These are phyloP conservation scores for Scolopax rusticola DNA, from an alignment of 2,797 vertebrate species.

Conservation along the genomic window DNA sequence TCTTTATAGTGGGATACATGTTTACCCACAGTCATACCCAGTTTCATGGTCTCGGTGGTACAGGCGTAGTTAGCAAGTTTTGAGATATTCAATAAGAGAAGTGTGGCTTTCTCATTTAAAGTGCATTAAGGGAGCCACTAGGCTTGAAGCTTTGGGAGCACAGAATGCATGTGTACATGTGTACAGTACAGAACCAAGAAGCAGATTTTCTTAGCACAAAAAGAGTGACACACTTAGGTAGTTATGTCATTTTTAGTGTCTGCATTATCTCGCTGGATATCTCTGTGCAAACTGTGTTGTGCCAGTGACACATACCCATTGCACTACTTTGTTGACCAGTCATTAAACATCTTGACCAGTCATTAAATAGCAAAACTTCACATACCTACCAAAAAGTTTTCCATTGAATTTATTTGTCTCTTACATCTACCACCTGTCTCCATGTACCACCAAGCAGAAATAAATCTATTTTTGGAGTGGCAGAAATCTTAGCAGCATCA, in stretches of 20 bases:
- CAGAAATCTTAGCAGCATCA: background rate
- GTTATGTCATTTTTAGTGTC: background rate
- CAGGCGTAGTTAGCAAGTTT: background rate
- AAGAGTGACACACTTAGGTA: accelerated
- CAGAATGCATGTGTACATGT: no score
- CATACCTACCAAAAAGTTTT: background rate
- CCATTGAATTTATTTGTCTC: background rate
- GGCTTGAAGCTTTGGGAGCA: background rate
- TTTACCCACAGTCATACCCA: background rate
- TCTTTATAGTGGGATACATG: background rate
- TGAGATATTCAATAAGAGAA: background rate
- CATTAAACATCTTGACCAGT: background rate
- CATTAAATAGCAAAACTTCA: background rate
- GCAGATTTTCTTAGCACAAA: background rate
- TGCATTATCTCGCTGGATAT: background rate
- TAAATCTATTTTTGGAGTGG: background rate
- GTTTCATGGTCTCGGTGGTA: background rate
- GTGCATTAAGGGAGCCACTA: background rate
- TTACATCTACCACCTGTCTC: background rate
- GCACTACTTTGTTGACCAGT: background rate
- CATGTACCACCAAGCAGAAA: background rate
- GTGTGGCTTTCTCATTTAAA: background rate
- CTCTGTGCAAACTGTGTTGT: background rate
- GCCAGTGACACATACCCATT: background rate
- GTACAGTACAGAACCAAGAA: background rate